Percentiles rank a stretch among this genome's conserved stretches.
These are phyloP conservation scores for Euleptes europaea DNA, from an alignment of 2,113 vertebrate species.

Conservation along the genomic window DNA sequence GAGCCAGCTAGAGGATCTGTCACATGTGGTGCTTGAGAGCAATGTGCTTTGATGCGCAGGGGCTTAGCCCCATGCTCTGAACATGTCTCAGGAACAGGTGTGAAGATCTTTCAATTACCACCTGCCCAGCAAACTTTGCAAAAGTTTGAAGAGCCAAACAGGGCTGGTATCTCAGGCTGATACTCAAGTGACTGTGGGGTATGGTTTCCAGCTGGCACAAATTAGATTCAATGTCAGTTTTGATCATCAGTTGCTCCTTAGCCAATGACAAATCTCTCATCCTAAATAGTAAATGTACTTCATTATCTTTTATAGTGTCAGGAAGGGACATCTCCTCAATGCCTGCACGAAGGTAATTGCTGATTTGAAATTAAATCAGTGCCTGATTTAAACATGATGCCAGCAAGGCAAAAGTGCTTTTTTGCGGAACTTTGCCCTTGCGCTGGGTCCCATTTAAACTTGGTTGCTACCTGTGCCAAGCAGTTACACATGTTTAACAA, in stretches of 20 bases:
- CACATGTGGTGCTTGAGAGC: conserved; percentile 3
- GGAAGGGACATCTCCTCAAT: neutral
- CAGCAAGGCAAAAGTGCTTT: no score
- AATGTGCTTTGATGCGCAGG: conserved; percentile 28
- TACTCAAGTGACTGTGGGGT: neutral
- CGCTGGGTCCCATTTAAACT: no score
- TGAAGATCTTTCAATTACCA: conserved; percentile 32
- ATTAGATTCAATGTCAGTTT: neutral
- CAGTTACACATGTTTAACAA: no score
- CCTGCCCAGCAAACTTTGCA: neutral
- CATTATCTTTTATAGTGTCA: neutral
- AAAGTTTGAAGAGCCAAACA: neutral
- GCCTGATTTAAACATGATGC: no score
- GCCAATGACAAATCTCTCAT: neutral
- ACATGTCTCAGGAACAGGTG: neutral
- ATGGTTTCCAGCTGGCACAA: neutral
- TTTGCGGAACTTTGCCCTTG: no score
- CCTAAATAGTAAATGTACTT: neutral
- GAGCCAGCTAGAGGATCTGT: conserved; percentile 1
- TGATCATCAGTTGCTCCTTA: neutral
- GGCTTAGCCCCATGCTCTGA: conserved; percentile 12
- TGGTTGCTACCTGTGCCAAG: no score
- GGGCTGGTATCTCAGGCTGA: neutral
- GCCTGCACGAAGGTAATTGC: neutral
- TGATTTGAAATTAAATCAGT: neutral